Conservation (phyloP, 2,888 invertebrate species). For the Vesta saturnalis region DNA sequence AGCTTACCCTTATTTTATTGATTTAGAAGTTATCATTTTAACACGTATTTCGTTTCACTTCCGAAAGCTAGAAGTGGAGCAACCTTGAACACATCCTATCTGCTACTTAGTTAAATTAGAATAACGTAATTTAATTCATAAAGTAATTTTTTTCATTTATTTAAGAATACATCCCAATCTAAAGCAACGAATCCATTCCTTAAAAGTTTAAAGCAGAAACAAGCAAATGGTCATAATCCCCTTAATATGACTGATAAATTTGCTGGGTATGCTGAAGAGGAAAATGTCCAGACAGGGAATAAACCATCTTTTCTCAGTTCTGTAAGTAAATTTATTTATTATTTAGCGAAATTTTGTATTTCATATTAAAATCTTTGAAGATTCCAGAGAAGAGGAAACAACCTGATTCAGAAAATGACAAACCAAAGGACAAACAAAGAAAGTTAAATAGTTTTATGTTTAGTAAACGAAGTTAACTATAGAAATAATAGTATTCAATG, state of each 20-base stretch:
- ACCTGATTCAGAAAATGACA: conserved; percentile 53
- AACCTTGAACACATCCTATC: too few relatives aligned
- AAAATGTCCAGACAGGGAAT: conserved; percentile 44
- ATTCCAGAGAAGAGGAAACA: conserved; percentile 56
- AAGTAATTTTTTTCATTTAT: background rate
- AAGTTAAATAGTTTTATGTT: conserved; percentile 62
- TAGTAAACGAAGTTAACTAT: conserved; percentile 44
- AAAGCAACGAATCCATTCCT: conserved; percentile 62
- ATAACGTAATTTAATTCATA: background rate
- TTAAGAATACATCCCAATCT: conserved; percentile 6
- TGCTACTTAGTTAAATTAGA: background rate
- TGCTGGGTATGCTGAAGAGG: conserved; percentile 53
- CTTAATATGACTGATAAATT: conserved; percentile 56
- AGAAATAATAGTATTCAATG: background rate
- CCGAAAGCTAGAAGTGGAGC: too few relatives aligned
- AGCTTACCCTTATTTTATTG: too few relatives aligned
- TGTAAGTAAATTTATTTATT: background rate
- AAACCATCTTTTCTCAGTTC: conserved; percentile 42
- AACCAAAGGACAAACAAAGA: conserved; percentile 62
- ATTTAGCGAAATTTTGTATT: background rate
- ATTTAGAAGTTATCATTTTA: too few relatives aligned
- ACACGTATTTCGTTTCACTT: too few relatives aligned
- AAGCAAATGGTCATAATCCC: conserved; percentile 48
- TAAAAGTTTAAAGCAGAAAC: conserved; percentile 58
- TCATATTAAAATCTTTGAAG: conserved; percentile 28